phyloP scores from a whole-genome alignment of 2,888 invertebrate genomes.

The Chironomus riparius region DNA sequence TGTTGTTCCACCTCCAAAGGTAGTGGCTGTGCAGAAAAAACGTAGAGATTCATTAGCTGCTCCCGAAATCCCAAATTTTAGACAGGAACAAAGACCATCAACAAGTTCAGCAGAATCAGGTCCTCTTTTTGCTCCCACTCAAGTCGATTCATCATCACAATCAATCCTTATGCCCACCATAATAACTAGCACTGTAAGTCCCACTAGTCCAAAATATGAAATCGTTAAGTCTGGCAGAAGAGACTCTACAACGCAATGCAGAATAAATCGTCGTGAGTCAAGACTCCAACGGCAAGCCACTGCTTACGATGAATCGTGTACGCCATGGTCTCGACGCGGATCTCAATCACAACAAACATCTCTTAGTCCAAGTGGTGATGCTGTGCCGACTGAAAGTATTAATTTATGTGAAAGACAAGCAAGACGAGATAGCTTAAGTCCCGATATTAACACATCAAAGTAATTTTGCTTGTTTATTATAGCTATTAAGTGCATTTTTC shows the following conservation, averaged over 20 bases:
- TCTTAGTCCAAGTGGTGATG: conserved; percentile 69
- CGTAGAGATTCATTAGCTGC: conserved; percentile 48
- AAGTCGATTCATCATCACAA: conserved; percentile 55
- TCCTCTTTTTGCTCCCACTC: conserved; percentile 46
- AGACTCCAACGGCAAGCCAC: conserved; percentile 72
- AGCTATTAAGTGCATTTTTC: background rate
- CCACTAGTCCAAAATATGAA: conserved; percentile 59
- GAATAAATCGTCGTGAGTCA: conserved; percentile 56
- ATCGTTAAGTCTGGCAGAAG: conserved; percentile 53
- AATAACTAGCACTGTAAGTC: conserved; percentile 73
- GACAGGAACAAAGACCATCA: conserved; percentile 58
- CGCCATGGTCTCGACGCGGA: conserved; percentile 61
- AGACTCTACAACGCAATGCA: conserved; percentile 78
- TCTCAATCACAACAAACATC: conserved; percentile 64
- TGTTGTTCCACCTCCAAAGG: conserved; percentile 46
- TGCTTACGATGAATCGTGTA: conserved; percentile 75
- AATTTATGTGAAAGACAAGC: conserved; percentile 53
- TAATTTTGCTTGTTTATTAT: conserved; percentile 26
- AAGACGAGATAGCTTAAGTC: conserved; percentile 77
- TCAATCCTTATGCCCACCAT: conserved; percentile 64
- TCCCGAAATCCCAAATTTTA: conserved; percentile 44
- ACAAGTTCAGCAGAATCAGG: conserved; percentile 66
- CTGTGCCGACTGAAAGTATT: conserved; percentile 35
- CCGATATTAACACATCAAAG: conserved; percentile 65
- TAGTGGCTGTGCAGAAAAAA: conserved; percentile 55